Conservation (phyloP, 2,113 vertebrate genomes). For the Archocentrus centrarchus region DNA sequence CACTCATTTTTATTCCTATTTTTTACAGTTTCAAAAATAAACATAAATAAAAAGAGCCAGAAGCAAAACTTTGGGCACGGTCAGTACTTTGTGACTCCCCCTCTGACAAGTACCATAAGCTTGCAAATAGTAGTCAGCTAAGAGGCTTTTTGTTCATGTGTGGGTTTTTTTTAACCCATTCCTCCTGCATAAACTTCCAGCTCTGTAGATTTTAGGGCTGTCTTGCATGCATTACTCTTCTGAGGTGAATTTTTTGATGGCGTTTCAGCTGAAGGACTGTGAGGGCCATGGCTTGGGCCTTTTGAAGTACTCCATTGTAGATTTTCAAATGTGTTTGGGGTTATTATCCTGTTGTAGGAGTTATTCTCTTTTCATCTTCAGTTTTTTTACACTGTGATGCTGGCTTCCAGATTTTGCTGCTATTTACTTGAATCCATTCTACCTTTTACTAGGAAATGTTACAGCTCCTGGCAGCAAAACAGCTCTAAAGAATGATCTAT, state of each 20-base stretch:
- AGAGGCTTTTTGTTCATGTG: slow-evolving; percentile 10
- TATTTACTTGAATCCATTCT: background rate
- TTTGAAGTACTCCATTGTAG: background rate
- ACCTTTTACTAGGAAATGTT: background rate
- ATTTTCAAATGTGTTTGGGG: background rate
- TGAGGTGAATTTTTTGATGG: background rate
- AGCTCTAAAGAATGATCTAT: too few relatives aligned
- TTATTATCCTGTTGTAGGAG: background rate
- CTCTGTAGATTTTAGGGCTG: background rate
- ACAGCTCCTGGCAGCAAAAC: background rate
- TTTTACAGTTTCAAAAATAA: background rate
- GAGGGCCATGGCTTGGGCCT: background rate
- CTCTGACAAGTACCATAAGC: background rate
- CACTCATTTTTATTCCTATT: background rate
- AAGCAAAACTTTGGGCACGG: background rate
- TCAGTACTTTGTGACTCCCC: background rate
- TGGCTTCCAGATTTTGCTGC: background rate
- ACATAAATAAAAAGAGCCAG: background rate
- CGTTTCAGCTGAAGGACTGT: background rate
- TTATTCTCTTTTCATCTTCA: slow-evolving; percentile 1
- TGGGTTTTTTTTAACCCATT: background rate
- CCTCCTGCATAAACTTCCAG: background rate
- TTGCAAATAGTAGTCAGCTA: slow-evolving; percentile 7
- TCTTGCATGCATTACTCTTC: background rate
- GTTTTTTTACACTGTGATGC: background rate